Evolutionary conservation across 2,797 vertebrate species (phyloP).

Genomic region (Lepus oiostolus): DNA sequence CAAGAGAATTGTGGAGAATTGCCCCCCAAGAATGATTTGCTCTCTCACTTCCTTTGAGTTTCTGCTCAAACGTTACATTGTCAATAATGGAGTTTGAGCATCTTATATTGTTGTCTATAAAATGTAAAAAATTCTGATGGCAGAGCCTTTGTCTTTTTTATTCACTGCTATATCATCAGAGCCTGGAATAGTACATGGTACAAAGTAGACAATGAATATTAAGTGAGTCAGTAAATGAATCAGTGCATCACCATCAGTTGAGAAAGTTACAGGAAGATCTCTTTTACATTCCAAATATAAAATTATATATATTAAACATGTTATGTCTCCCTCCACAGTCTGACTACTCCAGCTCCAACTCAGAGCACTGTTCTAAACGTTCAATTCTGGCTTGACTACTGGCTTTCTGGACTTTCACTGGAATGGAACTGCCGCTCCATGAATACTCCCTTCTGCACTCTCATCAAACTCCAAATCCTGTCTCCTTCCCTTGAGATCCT

Average conservation of each 20-base stretch:
- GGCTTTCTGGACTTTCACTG: constrained; percentile 41
- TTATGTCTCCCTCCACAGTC: constrained; percentile 19
- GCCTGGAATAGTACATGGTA: constrained; percentile 6
- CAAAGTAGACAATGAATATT: not conserved
- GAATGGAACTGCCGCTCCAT: not conserved
- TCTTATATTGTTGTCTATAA: constrained; percentile 33
- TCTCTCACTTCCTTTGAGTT: constrained; percentile 39
- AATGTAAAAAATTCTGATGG: constrained; percentile 39
- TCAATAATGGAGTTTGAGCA: constrained; percentile 6
- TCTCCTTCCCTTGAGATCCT: not conserved
- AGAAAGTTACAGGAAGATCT: constrained; percentile 17
- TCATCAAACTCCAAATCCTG: not conserved
- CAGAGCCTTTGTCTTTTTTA: constrained; percentile 39
- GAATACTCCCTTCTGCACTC: not conserved
- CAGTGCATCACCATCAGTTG: not conserved
- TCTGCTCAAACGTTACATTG: constrained; percentile 63
- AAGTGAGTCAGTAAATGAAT: constrained; percentile 14
- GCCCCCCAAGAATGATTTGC: constrained; percentile 46
- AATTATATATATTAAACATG: constrained; percentile 47
- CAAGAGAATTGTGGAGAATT: not conserved
- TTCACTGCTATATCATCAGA: not conserved
- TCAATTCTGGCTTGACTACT: not conserved
- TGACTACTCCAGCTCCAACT: not conserved
- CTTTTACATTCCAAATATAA: constrained; percentile 61
- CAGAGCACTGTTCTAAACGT: not conserved